Conservation (phyloP, 2,797 vertebrate species). For the Epinephelus coioides region DNA sequence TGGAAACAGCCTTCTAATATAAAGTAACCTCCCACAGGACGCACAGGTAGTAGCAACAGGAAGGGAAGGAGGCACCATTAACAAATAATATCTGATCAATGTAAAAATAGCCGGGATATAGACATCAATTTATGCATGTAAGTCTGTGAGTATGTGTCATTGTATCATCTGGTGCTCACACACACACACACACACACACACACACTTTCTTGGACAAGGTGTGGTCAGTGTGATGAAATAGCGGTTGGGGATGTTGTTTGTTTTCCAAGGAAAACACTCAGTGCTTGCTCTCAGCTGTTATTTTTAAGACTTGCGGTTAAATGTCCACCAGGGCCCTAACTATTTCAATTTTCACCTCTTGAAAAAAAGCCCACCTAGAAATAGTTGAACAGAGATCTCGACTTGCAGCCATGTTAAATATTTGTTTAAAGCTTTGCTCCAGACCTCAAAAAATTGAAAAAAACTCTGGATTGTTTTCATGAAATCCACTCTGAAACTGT, state of each 20-base stretch:
- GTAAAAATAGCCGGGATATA: slow-evolving; percentile 32
- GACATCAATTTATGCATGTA: slow-evolving; percentile 24
- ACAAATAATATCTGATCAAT: slow-evolving; percentile 39
- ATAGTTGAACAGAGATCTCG: slow-evolving; percentile 64
- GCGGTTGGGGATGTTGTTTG: slow-evolving; percentile 74
- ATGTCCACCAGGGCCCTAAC: slow-evolving; percentile 65
- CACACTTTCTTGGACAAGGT: slow-evolving; percentile 59
- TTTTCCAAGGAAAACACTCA: slow-evolving; percentile 83
- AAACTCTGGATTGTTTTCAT: slow-evolving; percentile 59
- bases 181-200: slow-evolving; percentile 19
- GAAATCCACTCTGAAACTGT: slow-evolving; percentile 45
- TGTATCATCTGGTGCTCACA: slow-evolving; percentile 17
- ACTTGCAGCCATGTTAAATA: slow-evolving; percentile 75
- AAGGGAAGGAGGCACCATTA: slow-evolving; percentile 19
- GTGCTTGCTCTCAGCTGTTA: slow-evolving; percentile 76
- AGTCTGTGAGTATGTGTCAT: slow-evolving; percentile 32
- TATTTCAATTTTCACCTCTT: slow-evolving; percentile 77
- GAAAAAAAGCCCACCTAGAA: slow-evolving; percentile 75
- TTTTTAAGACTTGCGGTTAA: slow-evolving; percentile 79
- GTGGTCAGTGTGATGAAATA: slow-evolving; percentile 71
- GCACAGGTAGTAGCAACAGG: slow-evolving; percentile 24
- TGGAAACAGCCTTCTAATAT: not conserved
- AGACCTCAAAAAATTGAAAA: slow-evolving; percentile 34
- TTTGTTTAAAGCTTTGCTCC: slow-evolving; percentile 71
- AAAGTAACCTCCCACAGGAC: slow-evolving; percentile 8